These are phyloP conservation scores for Crotalus helleri DNA, from an alignment of 2,113 vertebrate species.

Conservation along the genomic window DNA sequence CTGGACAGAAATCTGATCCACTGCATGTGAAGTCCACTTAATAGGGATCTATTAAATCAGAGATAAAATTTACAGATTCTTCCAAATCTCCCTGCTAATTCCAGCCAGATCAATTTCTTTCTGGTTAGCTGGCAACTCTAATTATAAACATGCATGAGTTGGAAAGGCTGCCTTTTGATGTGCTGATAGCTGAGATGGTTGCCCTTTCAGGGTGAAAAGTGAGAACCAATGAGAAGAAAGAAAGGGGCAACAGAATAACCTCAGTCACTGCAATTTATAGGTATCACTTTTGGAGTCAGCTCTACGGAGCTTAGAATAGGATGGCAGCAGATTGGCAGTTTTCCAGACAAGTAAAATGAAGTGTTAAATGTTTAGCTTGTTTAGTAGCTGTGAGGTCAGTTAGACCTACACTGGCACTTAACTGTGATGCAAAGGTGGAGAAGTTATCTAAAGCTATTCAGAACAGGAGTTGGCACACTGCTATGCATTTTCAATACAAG, in stretches of 20 bases:
- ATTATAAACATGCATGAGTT: background rate
- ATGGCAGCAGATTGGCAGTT: background rate
- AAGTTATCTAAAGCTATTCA: background rate
- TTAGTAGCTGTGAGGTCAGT: background rate
- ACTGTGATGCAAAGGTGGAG: background rate
- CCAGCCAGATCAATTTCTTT: fast-evolving
- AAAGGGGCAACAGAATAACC: background rate
- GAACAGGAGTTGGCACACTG: background rate
- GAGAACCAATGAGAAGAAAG: background rate
- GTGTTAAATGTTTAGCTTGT: background rate
- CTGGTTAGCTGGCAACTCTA: background rate
- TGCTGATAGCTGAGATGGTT: background rate
- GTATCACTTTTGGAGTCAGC: background rate
- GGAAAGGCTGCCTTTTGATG: background rate
- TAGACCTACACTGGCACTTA: background rate
- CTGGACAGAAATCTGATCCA: background rate
- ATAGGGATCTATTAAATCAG: background rate
- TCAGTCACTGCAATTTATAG: background rate
- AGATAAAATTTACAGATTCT: background rate
- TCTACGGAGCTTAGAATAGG: background rate
- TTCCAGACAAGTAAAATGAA: background rate
- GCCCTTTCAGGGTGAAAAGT: constrained; percentile 4
- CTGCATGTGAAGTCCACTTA: background rate
- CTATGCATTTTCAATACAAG: background rate
- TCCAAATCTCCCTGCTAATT: background rate